Conservation (phyloP, 2,888 invertebrate genomes). For the Thera britannica region DNA sequence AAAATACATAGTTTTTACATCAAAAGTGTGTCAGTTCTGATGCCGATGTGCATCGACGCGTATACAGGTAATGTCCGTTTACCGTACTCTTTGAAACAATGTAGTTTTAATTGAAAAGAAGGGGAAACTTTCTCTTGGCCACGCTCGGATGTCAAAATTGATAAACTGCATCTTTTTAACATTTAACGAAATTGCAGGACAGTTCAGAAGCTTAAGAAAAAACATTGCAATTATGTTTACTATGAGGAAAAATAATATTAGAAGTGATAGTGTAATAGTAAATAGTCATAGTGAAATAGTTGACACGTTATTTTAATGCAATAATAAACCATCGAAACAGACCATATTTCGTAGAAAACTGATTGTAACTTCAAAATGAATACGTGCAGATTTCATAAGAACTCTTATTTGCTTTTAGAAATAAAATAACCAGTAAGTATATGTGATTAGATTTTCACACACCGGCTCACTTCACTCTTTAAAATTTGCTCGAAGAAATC, state of each 20-base stretch:
- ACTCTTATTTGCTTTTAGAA: neutral
- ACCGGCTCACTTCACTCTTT: neutral
- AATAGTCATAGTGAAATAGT: no score
- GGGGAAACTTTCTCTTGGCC: constrained; percentile 36
- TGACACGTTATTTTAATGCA: no score
- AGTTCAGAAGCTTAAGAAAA: neutral
- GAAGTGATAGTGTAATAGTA: no score
- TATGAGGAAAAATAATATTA: no score
- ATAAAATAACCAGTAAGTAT: neutral
- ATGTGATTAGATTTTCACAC: constrained; percentile 20
- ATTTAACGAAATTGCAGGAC: neutral
- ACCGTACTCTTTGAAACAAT: constrained; percentile 29
- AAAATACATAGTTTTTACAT: constrained; percentile 29
- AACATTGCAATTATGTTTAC: neutral
- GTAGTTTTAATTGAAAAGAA: constrained; percentile 21
- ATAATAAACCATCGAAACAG: no score
- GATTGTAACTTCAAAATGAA: constrained; percentile 4
- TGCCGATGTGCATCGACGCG: constrained; percentile 31
- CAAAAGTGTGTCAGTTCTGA: constrained; percentile 39
- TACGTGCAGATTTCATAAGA: neutral
- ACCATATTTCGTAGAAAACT: neutral
- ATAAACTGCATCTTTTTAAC: constrained; percentile 2
- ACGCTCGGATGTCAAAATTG: constrained; percentile 17
- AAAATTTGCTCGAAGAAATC: constrained; percentile 28
- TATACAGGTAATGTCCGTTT: constrained; percentile 33